Evolutionary conservation across 2,797 vertebrate species (phyloP), one percentile per base, ranked within the genome.

Genomic region (Rallus crepitans): DNA sequence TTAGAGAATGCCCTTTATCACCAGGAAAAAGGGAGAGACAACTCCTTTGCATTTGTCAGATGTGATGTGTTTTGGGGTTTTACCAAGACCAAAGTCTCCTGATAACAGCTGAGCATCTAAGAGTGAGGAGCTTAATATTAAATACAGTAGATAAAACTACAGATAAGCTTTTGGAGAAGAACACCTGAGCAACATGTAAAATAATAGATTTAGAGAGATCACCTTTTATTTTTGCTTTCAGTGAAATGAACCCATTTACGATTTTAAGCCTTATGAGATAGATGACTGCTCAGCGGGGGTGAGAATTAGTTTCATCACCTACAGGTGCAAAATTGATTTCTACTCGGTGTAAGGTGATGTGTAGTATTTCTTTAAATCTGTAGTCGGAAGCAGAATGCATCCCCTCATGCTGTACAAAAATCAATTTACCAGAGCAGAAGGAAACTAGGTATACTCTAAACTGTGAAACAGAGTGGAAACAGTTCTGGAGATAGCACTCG

Each of bases 1-100:
- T 88, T 96, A 81, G 70, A 73, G 85, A 93, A 92, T 95, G 89
- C 48, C 83, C 94, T 97, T 97, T 95, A 95, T 95, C 85, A 82
- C 68, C 68, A 93, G 83, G 78, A 91, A 83, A 95, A 77, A 64
- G n/a, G 55, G 50, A 96, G 61, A 94, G 81, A 88, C 25, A 87
- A 66, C 95, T 94, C 75, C 76, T 95, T 96, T 90, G 82, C 75
- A 45, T 91, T 66, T 92, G 92, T 97, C 84, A 86, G 73, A 82
- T 94, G 47, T 82, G 45, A 42, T 82, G 33, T 86, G 92, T 79
- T 95, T 65, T 82, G 63, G 88, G 88, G 42, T 84, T 94, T 97
- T 93, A 90, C n/a, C 78, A 73, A 37, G 57, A 69, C 37, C 57
- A n/a, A 59, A 77, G 81, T 89, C 73, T 96, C 80, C 89, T 94